Percentiles rank a stretch among this genome's conserved stretches.
Evolutionary conservation across 35 echinoderm and acorn worm species (phyloP).

Genomic region (Apostichopus japonicus): DNA sequence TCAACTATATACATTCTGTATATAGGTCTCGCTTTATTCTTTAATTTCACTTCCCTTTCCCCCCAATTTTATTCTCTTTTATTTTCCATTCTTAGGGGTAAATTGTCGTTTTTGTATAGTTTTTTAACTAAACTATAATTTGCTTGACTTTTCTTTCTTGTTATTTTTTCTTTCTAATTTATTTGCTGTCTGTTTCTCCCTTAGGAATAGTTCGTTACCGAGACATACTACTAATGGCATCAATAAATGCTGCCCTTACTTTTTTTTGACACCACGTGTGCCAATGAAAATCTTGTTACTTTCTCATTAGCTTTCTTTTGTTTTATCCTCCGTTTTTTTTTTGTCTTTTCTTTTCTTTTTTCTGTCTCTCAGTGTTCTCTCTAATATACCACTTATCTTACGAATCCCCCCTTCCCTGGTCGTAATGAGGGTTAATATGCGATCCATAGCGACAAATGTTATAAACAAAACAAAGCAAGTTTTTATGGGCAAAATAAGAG

Average conservation of each 20-base stretch:
- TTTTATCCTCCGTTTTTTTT: neutral
- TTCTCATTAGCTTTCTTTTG: conserved; percentile 42
- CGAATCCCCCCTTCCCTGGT: conserved; percentile 4
- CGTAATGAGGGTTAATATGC: conserved; percentile 49
- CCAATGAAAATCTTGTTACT: conserved; percentile 42
- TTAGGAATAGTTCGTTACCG: conserved; percentile 14
- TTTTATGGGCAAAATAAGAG: conserved; percentile 51
- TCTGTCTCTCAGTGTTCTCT: neutral
- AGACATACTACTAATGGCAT: conserved; percentile 22
- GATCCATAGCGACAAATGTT: conserved; percentile 50
- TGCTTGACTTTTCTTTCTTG: neutral
- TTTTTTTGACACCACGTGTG: conserved; percentile 10
- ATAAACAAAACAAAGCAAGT: conserved; percentile 49
- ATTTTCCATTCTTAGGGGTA: neutral
- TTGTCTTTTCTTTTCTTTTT: neutral
- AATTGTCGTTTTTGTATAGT: neutral
- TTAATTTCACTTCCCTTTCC: neutral
- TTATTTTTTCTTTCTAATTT: too few relatives aligned
- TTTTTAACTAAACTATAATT: neutral
- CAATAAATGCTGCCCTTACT: conserved; percentile 9
- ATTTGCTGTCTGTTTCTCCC: neutral
- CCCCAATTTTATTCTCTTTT: neutral
- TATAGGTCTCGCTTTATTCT: neutral
- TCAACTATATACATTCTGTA: neutral
- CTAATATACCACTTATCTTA: conserved; percentile 13